phyloP scores from a whole-genome alignment of 1,140 invertebrate species.

The Drosophila varians region DNA sequence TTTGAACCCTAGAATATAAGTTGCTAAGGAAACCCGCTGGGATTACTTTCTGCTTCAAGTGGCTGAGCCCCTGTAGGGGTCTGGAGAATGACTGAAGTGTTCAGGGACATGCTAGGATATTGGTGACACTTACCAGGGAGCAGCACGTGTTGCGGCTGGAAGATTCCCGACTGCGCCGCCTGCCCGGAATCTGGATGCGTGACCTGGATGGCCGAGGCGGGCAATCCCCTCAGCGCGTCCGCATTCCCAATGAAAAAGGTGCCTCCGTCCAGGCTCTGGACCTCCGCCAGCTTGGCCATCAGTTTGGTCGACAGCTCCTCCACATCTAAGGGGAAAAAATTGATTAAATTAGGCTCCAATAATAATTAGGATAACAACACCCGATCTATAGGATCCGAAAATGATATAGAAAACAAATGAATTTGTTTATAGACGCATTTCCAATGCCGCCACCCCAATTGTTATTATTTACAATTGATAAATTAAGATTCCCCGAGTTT shows the following conservation, averaged over 20 bases:
- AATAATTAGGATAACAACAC: background rate
- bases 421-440: background rate
- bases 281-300: conserved; percentile 84
- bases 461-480: background rate
- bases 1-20: background rate
- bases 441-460: background rate
- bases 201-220: conserved; percentile 29
- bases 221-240: conserved; percentile 63
- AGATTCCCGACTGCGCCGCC: conserved; percentile 60
- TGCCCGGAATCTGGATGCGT: background rate
- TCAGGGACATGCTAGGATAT: conserved; percentile 8
- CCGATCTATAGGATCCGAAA: background rate
- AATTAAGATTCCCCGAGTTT: background rate
- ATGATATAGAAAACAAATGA: background rate
- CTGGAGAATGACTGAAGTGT: background rate
- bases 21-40: background rate
- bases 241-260: conserved; percentile 83
- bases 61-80: conserved; percentile 6
- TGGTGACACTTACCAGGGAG: conserved; percentile 75
- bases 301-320: conserved; percentile 84
- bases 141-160: conserved; percentile 82
- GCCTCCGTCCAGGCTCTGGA: conserved; percentile 80
- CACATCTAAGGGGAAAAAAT: conserved; percentile 79
- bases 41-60: conserved; percentile 42
- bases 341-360: background rate